Base-by-base conservation (phyloP, 92 coral and sea anemone species). In the Epizoanthus stellaris region DNA sequence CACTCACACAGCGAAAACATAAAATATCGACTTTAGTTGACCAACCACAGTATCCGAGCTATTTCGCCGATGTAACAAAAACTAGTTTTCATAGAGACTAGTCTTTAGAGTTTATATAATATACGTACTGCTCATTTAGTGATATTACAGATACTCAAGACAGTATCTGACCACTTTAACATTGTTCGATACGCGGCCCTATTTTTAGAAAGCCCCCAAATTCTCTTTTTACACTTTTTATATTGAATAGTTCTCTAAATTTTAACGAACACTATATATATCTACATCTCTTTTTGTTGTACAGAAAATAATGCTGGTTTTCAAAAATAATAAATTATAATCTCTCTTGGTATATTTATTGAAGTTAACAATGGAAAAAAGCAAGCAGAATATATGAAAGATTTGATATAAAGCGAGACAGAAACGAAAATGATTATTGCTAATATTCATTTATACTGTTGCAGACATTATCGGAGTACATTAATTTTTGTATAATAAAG, bases 281-380 rank as follows among this genome's bases (percentile, higher is more conserved):
- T 75, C 65, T 56, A 75, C 77, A 73, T 73, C 77, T 75, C 65
- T 75, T 34, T 57, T 75, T 53, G 47, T 75, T 56, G 80, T 75
- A 75, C 38, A 75, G 66, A 75, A 69, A 75, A 75, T 75, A 75
- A 75, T 54, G 39, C 53, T 17, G 66, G 49, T 75, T 75, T 13
- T 75, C 66, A 75, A 75, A 75, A 75, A 75, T 75, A 75, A 75
- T 75, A 75, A 75, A 54, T 75, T 75, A 75, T 75, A 53, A 25
- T 56, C 57, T 75, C 80, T 75, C 52, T 75, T 75, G 65, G 43
- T 57, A 75, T 75, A 57, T 75, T 75, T 75, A 16, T 74, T 30
- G 39, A 10, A 19, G 34, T 10, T 20, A 21, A 49, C 2, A 75
- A 75, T 30, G 62, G 30, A 45, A 56, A 45, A 56, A 34, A 75